Conservation (phyloP, 2,888 invertebrate species). For the Hypomecis atomaria region DNA sequence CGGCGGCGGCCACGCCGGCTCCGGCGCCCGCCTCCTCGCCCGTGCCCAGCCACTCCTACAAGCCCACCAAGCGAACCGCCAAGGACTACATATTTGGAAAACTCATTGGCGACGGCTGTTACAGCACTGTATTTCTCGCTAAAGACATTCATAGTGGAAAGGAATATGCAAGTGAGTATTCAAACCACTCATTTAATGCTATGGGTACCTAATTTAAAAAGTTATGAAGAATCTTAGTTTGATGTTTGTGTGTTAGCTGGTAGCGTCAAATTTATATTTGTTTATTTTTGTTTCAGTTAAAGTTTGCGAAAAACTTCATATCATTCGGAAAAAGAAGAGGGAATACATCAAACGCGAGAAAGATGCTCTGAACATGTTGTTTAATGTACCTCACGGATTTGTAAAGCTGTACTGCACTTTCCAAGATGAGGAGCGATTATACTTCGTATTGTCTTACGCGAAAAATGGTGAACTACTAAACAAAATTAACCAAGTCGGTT, state of each 20-base stretch:
- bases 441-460: constrained; percentile 98
- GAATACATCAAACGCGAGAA: constrained; percentile 97
- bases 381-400: constrained; percentile 93
- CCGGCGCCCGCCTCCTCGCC: constrained; percentile 71
- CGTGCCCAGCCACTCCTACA: constrained; percentile 70
- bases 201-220: background rate
- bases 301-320: constrained; percentile 98
- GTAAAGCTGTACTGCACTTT: constrained; percentile 98
- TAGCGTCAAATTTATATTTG: background rate
- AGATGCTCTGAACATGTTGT: constrained; percentile 95
- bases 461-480: constrained; percentile 97
- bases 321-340: constrained; percentile 96
- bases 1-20: constrained; percentile 72
- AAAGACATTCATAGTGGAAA: constrained; percentile 95
- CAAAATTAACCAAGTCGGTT: constrained; percentile 95
- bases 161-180: constrained; percentile 96
- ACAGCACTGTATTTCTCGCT: constrained; percentile 97
- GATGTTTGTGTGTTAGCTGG: background rate
- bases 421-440: constrained; percentile 96
- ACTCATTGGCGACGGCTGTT: constrained; percentile 98
- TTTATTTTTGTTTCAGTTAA: constrained; percentile 90
- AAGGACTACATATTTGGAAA: constrained; percentile 98
- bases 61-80: constrained; percentile 88
- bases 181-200: background rate
- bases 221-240: background rate